Conservation (phyloP, 2,888 invertebrate genomes). For the Stictocephala bisonia region DNA sequence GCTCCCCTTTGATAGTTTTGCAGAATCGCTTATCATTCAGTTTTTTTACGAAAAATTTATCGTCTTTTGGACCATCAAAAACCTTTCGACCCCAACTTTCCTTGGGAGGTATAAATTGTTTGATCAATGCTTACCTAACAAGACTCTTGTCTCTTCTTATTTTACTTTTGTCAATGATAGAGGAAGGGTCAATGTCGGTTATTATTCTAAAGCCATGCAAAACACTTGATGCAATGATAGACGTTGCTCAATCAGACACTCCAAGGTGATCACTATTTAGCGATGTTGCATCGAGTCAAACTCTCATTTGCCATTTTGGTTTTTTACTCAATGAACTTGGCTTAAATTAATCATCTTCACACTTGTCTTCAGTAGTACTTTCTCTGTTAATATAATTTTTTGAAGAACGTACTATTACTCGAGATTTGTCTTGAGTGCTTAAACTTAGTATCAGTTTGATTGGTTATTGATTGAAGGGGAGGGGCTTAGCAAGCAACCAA, state of each 20-base stretch:
- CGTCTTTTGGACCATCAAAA: constrained; percentile 35
- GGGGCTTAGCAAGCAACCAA: too few species aligned
- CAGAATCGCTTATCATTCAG: constrained; percentile 31
- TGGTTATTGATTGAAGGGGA: too few species aligned
- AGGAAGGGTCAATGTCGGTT: constrained; percentile 48
- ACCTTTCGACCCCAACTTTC: constrained; percentile 27
- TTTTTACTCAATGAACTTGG: constrained; percentile 11
- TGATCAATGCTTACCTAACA: constrained; percentile 38
- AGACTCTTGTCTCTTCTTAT: constrained; percentile 51
- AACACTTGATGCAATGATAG: constrained; percentile 35
- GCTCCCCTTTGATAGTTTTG: constrained; percentile 29
- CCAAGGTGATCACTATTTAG: constrained; percentile 21
- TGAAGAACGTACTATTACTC: too few species aligned
- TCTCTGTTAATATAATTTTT: too few species aligned
- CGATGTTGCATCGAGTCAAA: constrained; percentile 10
- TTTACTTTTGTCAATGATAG: constrained; percentile 55
- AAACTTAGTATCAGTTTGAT: too few species aligned
- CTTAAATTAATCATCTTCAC: constrained; percentile 2
- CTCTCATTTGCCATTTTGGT: constrained; percentile 35
- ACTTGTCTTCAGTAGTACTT: neutral
- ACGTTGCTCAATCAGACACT: constrained; percentile 11
- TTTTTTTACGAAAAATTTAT: constrained; percentile 29
- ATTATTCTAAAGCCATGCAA: constrained; percentile 45
- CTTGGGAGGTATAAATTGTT: constrained; percentile 20
- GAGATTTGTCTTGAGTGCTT: too few species aligned